Evolutionary conservation across 2,113 vertebrate genomes (phyloP).

Genomic region (Misgurnus mizolepis): DNA sequence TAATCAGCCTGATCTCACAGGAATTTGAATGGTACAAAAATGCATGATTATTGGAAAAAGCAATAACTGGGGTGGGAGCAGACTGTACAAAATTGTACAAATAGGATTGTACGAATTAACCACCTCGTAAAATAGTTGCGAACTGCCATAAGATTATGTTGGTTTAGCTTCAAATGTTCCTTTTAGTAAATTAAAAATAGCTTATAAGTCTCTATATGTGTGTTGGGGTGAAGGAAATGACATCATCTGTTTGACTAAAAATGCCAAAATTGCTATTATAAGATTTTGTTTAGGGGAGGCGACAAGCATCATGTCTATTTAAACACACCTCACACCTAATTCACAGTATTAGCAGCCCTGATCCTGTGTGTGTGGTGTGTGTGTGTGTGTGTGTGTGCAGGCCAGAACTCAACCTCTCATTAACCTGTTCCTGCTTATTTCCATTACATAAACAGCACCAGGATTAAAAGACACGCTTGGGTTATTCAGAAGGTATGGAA

Average conservation of each 20-base stretch:
- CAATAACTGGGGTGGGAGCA: no score
- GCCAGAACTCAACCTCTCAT: slow-evolving; percentile 39
- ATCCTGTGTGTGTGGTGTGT: slow-evolving; percentile 36
- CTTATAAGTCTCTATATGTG: background rate
- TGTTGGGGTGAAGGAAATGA: background rate
- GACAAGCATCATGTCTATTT: background rate
- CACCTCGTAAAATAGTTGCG: no score
- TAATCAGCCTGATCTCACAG: no score
- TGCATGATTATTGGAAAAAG: no score
- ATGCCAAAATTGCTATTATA: slow-evolving; percentile 32
- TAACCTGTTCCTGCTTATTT: slow-evolving; percentile 48
- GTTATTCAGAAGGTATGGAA: slow-evolving; percentile 70
- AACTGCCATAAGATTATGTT: no score
- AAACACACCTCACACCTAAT: background rate
- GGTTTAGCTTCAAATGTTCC: no score
- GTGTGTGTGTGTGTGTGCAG: slow-evolving; percentile 11
- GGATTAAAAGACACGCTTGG: slow-evolving; percentile 63
- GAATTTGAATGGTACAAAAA: no score
- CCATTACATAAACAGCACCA: slow-evolving; percentile 40
- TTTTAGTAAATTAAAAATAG: no score
- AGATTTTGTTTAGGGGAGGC: background rate
- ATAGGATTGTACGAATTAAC: no score
- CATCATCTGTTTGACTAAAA: background rate
- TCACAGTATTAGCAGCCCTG: slow-evolving; percentile 8
- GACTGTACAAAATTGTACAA: no score